Evolutionary conservation across 2,888 invertebrate genomes (phyloP), one percentile per base, ranked within the genome.

Genomic region (Podotricha telesiphe): DNA sequence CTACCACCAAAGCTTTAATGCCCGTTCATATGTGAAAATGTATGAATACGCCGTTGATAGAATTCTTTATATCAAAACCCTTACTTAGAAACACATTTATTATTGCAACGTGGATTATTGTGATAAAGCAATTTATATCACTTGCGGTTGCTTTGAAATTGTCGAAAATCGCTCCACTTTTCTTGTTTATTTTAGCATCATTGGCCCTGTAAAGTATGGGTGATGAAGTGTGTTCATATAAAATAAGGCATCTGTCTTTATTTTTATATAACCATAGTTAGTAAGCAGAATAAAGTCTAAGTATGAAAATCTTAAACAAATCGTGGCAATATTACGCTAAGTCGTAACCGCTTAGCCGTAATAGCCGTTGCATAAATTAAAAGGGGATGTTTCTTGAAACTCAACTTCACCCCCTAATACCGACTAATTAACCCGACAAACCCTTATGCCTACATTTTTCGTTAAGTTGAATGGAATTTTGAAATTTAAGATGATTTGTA

Each of bases 31-130:
- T 80, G 80, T 80, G 83, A 82, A 86, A 80, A 83, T 83, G 83
- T 82, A 78, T 79, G 83, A 86, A 86, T 84, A 81, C 80, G 77
- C 72, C 80, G 87, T 84, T 88, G 85, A 89, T 89, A 87, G 88
- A 88, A 88, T 89, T 87, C 84, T 88, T 89, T 88, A 89, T 88
- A 82, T 55, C 79, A 74, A 69, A 71, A 69, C 67, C 73, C 68
- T 70, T 76, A 83, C 80, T 81, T 82, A 79, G 81, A 82, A 84
- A 85, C 82, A 81, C 81, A 73, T 74, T 48, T 34, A 40, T 56
- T 47, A 55, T 45, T 59, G 22, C 47, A n/a, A 45, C 40, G 42
- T 62, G 51, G 45, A 59, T 53, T 65, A 64, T 66, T 65, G 42
- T 40, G 28, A 20, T 63, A 62, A 17, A 61, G 28, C 17, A 65